Percentiles rank a stretch among this genome's conserved stretches.
phyloP scores from a whole-genome alignment of 2,113 vertebrate species.

The Zeus faber region DNA sequence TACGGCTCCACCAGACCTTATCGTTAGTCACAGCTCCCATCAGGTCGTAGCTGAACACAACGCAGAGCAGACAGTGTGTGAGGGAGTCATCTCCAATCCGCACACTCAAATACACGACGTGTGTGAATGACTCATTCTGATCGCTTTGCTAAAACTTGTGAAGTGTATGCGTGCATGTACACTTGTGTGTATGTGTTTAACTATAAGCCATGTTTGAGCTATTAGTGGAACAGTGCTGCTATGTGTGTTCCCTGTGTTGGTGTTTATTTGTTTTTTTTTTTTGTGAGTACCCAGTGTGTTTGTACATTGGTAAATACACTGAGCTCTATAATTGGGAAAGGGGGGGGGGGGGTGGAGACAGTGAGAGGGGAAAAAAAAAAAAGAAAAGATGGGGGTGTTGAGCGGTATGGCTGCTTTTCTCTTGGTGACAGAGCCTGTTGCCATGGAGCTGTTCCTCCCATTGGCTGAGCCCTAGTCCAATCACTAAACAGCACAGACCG shows the following conservation, averaged over 20 bases:
- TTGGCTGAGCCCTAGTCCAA: slow-evolving; percentile 83
- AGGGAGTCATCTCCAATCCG: slow-evolving; percentile 27
- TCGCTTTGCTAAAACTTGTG: slow-evolving; percentile 32
- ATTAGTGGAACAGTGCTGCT: not conserved
- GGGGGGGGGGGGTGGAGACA: slow-evolving; percentile 50
- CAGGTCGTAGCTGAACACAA: slow-evolving; percentile 22
- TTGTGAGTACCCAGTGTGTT: slow-evolving; percentile 15
- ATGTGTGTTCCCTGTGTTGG: not conserved
- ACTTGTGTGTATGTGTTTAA: slow-evolving; percentile 30
- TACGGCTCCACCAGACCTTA: slow-evolving; percentile 29
- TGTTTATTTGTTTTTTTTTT: slow-evolving; percentile 28
- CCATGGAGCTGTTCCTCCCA: slow-evolving; percentile 83
- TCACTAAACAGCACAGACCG: slow-evolving; percentile 70
- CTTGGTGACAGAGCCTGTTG: slow-evolving; percentile 88
- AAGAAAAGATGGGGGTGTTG: slow-evolving; percentile 72
- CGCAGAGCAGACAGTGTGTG: slow-evolving; percentile 22
- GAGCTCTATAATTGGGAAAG: slow-evolving; percentile 55
- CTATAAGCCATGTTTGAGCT: slow-evolving; percentile 27
- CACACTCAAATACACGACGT: slow-evolving; percentile 31
- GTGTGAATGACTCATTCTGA: slow-evolving; percentile 44
- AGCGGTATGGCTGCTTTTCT: slow-evolving; percentile 76
- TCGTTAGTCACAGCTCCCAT: slow-evolving; percentile 43
- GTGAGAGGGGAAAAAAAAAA: slow-evolving; percentile 36
- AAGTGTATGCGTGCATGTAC: slow-evolving; percentile 13
- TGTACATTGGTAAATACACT: slow-evolving; percentile 45